Percentiles rank a stretch among this genome's conserved stretches.
phyloP scores from a whole-genome alignment of 2,888 invertebrate species.

The Prenolepis imparis region DNA sequence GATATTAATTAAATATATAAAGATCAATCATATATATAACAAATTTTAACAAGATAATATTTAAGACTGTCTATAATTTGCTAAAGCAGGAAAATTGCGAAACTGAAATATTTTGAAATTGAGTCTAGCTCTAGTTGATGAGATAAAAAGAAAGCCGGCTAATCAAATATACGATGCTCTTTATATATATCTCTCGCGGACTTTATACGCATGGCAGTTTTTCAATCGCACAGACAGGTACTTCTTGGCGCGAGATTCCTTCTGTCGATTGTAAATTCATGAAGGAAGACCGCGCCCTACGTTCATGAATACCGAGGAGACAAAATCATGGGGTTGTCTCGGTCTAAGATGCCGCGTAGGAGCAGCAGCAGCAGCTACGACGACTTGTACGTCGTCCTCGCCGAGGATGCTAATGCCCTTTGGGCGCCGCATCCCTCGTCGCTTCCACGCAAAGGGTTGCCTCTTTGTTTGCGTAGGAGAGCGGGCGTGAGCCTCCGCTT shows the following conservation, averaged over 20 bases:
- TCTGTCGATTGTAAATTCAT: slow-evolving; percentile 80
- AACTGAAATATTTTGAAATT: background rate
- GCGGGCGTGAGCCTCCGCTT: slow-evolving; percentile 20
- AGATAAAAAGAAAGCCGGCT: background rate
- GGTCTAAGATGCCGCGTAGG: slow-evolving; percentile 73
- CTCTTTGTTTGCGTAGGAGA: slow-evolving; percentile 60
- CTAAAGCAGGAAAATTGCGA: background rate
- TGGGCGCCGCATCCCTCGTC: slow-evolving; percentile 44
- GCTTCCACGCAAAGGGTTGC: slow-evolving; percentile 74
- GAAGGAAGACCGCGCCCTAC: slow-evolving; percentile 64
- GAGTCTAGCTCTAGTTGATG: background rate
- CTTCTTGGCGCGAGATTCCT: slow-evolving; percentile 52
- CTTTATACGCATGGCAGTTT: background rate
- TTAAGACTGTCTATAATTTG: background rate
- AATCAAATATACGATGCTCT: background rate
- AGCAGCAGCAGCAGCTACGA: slow-evolving; percentile 58
- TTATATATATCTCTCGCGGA: background rate
- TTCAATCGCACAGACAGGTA: slow-evolving; percentile 14
- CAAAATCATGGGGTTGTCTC: slow-evolving; percentile 78
- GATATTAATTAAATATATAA: no score
- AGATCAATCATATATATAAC: background rate
- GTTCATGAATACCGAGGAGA: slow-evolving; percentile 80
- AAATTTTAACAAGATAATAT: background rate
- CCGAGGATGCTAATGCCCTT: slow-evolving; percentile 73
- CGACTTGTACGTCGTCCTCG: slow-evolving; percentile 54